A percentile compares a stretch with the other conserved stretches of the same genome.
Conservation (phyloP, 37 sponge, comb jelly and placozoan species). For the Cladorhizidae sp. region DNA sequence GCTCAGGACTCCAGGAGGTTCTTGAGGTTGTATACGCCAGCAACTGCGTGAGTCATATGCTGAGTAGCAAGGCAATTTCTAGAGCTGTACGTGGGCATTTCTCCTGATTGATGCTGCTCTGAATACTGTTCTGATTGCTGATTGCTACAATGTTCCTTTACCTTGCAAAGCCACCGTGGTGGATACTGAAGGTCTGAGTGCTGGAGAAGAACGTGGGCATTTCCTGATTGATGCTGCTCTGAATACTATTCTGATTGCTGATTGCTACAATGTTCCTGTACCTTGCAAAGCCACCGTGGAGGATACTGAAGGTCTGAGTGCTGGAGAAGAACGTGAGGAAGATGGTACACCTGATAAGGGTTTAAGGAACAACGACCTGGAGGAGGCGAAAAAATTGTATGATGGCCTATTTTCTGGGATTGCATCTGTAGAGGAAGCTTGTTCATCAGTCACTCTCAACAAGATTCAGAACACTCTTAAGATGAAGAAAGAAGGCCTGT, state of each 20-base stretch:
- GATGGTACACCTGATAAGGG: background rate
- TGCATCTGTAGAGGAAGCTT: slow-evolving; percentile 15
- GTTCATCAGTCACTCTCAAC: background rate
- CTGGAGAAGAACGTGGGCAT: no score
- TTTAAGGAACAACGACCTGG: background rate
- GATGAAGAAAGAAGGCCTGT: background rate
- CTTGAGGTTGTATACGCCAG: slow-evolving; percentile 17
- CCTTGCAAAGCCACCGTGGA: no score
- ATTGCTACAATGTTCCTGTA: no score
- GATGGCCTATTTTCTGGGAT: background rate
- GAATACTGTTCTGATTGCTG: no score
- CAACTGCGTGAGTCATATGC: slow-evolving; percentile 21
- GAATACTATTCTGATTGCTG: no score
- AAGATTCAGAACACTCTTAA: slow-evolving; percentile 7
- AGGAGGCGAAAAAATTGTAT: slow-evolving; percentile 1
- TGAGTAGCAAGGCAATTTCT: slow-evolving; percentile 28
- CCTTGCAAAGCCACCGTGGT: background rate
- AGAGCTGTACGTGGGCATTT: slow-evolving; percentile 29
- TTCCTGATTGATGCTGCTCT: no score
- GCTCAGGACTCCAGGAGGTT: slow-evolving; percentile 23
- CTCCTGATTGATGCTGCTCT: slow-evolving; percentile 29
- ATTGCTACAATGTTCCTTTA: background rate
- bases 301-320: background rate
- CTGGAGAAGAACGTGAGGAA: background rate
- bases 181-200: no score